These are phyloP conservation scores for Colistium nudipinnis DNA, from an alignment of 2,113 vertebrate species.

Conservation along the genomic window DNA sequence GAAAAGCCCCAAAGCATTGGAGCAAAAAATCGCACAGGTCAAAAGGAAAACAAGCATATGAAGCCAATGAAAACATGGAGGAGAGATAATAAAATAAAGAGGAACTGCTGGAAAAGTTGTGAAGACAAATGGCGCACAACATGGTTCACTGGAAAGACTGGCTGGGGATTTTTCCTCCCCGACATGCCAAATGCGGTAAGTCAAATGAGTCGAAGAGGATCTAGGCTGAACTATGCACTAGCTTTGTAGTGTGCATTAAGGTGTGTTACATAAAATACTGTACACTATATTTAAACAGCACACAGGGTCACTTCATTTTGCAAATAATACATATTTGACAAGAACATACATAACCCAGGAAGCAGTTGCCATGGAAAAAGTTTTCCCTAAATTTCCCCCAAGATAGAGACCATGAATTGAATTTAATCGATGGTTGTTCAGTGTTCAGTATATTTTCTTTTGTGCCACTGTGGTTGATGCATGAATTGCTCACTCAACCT, in stretches of 20 bases:
- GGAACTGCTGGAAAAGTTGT: constrained; percentile 14
- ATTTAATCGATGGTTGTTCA: too few species aligned
- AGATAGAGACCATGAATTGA: too few species aligned
- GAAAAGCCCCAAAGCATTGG: constrained; percentile 25
- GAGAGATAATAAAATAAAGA: constrained; percentile 24
- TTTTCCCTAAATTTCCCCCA: too few species aligned
- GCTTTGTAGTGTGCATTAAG: not conserved
- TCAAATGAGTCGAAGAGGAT: constrained; percentile 27
- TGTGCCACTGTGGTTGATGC: too few species aligned
- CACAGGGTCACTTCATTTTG: too few species aligned
- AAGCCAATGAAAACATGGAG: constrained; percentile 52
- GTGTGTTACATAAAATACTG: not conserved
- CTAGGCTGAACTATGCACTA: not conserved
- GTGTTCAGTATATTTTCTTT: too few species aligned
- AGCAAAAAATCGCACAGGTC: constrained; percentile 9
- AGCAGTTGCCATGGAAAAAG: too few species aligned
- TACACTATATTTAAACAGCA: not conserved
- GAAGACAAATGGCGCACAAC: constrained; percentile 41
- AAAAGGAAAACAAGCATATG: constrained; percentile 14
- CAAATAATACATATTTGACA: too few species aligned
- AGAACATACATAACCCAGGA: too few species aligned
- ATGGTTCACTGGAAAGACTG: constrained; percentile 23
- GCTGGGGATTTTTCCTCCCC: constrained; percentile 17
- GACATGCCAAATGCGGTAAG: constrained; percentile 17
- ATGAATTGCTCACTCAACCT: too few species aligned